A percentile compares a stretch with the other conserved stretches of the same genome.
phyloP scores from a whole-genome alignment of 2,113 vertebrate genomes.

The Callaeas wilsoni region DNA sequence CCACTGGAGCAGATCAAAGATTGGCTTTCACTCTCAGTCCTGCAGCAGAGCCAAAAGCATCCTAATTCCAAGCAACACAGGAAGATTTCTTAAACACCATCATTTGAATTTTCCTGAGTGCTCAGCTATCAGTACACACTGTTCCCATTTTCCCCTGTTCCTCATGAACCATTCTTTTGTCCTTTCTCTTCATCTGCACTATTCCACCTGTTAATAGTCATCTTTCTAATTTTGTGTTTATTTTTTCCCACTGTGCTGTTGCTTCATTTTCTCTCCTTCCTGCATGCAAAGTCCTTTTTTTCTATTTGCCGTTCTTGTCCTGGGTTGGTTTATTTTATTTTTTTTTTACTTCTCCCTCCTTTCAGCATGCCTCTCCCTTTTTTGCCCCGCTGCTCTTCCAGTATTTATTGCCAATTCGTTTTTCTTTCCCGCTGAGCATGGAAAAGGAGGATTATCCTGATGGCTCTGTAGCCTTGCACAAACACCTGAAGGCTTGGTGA shows the following conservation, averaged over 20 bases:
- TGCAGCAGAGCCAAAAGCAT: constrained; percentile 16
- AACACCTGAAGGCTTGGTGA: background rate
- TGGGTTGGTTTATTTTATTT: rapidly evolving
- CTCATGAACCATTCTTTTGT: background rate
- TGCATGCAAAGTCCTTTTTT: background rate
- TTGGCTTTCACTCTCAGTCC: constrained; percentile 1
- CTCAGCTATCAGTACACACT: background rate
- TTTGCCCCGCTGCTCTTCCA: background rate
- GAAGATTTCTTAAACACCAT: constrained; percentile 11
- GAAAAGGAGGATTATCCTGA: background rate
- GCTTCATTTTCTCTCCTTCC: background rate
- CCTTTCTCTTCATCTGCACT: background rate
- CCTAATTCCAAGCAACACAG: constrained; percentile 1
- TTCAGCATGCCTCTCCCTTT: background rate
- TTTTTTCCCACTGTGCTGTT: background rate
- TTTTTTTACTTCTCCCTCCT: background rate
- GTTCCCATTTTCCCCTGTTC: background rate
- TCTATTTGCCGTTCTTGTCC: background rate
- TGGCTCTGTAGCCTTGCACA: background rate
- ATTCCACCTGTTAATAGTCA: background rate
- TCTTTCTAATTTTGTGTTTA: background rate
- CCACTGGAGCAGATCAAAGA: constrained; percentile 47
- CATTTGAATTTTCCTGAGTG: constrained; percentile 24
- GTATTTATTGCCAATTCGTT: background rate
- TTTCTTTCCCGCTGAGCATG: background rate